A percentile compares a stretch with the other conserved stretches of the same genome.
phyloP scores from a whole-genome alignment of 2,888 invertebrate genomes.

The Diplolepis rosae region DNA sequence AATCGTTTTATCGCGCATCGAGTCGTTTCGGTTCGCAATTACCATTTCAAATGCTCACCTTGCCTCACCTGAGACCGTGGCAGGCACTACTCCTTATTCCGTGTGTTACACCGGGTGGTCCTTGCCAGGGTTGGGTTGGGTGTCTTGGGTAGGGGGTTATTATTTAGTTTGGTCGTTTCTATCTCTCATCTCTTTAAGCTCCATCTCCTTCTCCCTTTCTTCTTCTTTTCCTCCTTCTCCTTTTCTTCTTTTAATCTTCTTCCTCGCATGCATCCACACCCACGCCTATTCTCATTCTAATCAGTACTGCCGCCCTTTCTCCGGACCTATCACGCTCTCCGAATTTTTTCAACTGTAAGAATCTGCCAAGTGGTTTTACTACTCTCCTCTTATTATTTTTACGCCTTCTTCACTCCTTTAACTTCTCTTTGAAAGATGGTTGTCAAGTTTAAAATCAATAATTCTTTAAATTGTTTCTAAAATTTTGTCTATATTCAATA shows the following conservation, averaged over 20 bases:
- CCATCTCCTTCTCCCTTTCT: slow-evolving; percentile 37
- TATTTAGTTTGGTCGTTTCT: slow-evolving; percentile 71
- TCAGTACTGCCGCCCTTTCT: slow-evolving; percentile 61
- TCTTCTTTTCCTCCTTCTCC: slow-evolving; percentile 30
- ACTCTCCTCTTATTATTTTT: neutral
- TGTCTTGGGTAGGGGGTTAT: slow-evolving; percentile 65
- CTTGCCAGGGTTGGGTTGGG: slow-evolving; percentile 60
- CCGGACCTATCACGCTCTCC: neutral
- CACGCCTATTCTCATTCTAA: slow-evolving; percentile 70
- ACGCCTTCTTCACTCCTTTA: neutral
- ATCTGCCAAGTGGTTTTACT: slow-evolving; percentile 4
- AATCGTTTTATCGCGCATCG: slow-evolving; percentile 64
- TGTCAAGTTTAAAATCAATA: neutral
- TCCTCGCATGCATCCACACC: slow-evolving; percentile 55
- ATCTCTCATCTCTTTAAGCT: slow-evolving; percentile 67
- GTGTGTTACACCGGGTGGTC: slow-evolving; percentile 71
- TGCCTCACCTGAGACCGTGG: slow-evolving; percentile 60
- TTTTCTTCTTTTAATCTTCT: slow-evolving; percentile 32
- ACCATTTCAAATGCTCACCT: slow-evolving; percentile 72
- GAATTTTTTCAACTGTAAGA: slow-evolving; percentile 47
- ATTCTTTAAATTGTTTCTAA: too few species aligned
- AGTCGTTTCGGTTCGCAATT: slow-evolving; percentile 60
- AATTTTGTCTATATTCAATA: too few species aligned
- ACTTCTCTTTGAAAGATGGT: neutral
- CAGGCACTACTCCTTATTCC: slow-evolving; percentile 57